A percentile compares a stretch with the other conserved stretches of the same genome.
Conservation (phyloP, 2,113 vertebrate genomes). For the Perognathus longimembris region DNA sequence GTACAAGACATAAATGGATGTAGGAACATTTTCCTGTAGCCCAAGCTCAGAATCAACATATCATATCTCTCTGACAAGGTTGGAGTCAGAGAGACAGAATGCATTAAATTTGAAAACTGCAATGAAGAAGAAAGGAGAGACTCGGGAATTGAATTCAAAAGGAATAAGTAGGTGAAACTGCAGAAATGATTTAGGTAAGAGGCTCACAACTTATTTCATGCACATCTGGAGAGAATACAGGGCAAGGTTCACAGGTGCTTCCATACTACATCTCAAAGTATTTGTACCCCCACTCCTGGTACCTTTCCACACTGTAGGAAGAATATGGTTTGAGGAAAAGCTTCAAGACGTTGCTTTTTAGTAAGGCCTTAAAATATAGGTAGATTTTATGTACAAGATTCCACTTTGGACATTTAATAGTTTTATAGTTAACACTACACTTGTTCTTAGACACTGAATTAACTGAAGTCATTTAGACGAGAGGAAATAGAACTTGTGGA, state of each 20-base stretch:
- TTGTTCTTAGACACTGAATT: slow-evolving; percentile 10
- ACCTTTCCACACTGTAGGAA: not conserved
- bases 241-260: too few species aligned
- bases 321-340: not conserved
- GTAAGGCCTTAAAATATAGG: slow-evolving; percentile 2
- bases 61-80: not conserved
- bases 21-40: not conserved
- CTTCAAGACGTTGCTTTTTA: not conserved
- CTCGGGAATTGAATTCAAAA: not conserved
- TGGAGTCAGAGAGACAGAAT: not conserved
- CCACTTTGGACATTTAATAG: not conserved
- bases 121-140: not conserved
- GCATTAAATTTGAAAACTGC: not conserved
- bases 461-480: slow-evolving; percentile 21
- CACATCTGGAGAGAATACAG: not conserved
- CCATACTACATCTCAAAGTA: not conserved
- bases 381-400: not conserved
- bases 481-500: slow-evolving; percentile 29
- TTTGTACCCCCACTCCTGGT: not conserved
- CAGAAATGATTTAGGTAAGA: not conserved
- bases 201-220: not conserved
- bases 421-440: not conserved
- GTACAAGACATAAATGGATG: not conserved
- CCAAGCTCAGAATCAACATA: not conserved
- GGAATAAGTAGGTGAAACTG: not conserved